Conservation (phyloP, 2,888 invertebrate species). For the Melanostoma scalare region DNA sequence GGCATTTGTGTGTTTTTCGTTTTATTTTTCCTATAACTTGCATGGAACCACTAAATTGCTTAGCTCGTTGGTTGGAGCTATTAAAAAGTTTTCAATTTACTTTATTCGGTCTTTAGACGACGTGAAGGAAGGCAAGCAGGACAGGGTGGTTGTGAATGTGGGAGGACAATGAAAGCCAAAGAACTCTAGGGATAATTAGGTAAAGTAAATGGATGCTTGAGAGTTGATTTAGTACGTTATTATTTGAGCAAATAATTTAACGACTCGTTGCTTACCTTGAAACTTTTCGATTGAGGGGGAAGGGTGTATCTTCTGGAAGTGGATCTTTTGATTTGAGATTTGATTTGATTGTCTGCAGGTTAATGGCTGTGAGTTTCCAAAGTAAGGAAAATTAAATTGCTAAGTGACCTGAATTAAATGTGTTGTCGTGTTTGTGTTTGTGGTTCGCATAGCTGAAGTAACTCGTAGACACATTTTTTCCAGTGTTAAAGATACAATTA, state of each 20-base stretch:
- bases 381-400: too few relatives aligned
- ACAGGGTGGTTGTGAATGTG: not conserved
- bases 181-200: slow-evolving; percentile 54
- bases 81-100: slow-evolving; percentile 71
- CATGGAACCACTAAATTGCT: slow-evolving; percentile 30
- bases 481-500: too few relatives aligned
- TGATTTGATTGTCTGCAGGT: not conserved
- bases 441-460: too few relatives aligned
- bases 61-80: slow-evolving; percentile 40
- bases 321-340: not conserved
- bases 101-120: slow-evolving; percentile 47
- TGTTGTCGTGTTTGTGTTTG: too few relatives aligned
- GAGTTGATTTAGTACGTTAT: slow-evolving; percentile 38
- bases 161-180: not conserved
- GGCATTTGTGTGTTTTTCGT: slow-evolving; percentile 5
- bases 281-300: not conserved
- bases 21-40: slow-evolving; percentile 1
- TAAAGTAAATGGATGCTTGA: slow-evolving; percentile 59
- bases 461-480: too few relatives aligned
- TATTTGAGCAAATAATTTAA: slow-evolving; percentile 52
- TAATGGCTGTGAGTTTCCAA: too few relatives aligned
- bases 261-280: slow-evolving; percentile 22
- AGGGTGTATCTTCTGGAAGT: too few relatives aligned
- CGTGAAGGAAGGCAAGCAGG: slow-evolving; percentile 1
- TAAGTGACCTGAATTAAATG: too few relatives aligned